phyloP scores from a whole-genome alignment of 2,797 vertebrate genomes.

The Melanitta fusca region DNA sequence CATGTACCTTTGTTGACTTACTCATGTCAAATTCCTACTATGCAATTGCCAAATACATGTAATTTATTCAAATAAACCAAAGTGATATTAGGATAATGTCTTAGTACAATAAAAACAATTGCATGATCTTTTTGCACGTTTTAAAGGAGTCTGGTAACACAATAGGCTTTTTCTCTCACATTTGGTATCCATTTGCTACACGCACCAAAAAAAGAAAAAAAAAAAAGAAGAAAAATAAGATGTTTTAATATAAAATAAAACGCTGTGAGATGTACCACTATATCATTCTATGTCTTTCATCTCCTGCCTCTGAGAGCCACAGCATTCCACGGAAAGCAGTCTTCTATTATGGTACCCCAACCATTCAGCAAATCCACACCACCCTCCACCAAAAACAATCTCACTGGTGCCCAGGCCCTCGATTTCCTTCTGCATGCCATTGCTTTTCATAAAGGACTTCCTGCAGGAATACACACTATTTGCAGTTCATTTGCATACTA shows the following conservation, averaged over 20 bases:
- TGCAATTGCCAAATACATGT: not conserved
- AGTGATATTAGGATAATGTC: not conserved
- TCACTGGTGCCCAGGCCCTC: not conserved
- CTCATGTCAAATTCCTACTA: not conserved
- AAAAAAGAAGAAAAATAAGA: not conserved
- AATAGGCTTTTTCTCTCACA: constrained; percentile 42
- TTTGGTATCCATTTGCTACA: constrained; percentile 57
- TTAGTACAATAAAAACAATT: constrained; percentile 17
- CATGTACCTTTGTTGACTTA: not conserved
- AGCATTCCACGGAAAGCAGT: constrained; percentile 68
- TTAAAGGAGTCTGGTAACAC: constrained; percentile 27
- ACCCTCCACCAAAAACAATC: constrained; percentile 36
- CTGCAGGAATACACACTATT: constrained; percentile 19
- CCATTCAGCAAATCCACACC: constrained; percentile 1
- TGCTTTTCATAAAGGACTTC: constrained; percentile 55
- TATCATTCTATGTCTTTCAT: constrained; percentile 65
- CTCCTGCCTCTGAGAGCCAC: constrained; percentile 57
- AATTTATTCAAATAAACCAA: not conserved
- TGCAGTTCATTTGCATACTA: constrained; percentile 40
- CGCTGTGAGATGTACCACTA: constrained; percentile 4
- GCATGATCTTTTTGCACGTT: not conserved
- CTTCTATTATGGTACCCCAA: constrained; percentile 41
- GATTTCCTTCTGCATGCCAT: not conserved
- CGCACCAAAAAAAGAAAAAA: not conserved
- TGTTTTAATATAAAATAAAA: constrained; percentile 67